Conservation (phyloP, 92 coral and sea anemone species). For the Porites rus region DNA sequence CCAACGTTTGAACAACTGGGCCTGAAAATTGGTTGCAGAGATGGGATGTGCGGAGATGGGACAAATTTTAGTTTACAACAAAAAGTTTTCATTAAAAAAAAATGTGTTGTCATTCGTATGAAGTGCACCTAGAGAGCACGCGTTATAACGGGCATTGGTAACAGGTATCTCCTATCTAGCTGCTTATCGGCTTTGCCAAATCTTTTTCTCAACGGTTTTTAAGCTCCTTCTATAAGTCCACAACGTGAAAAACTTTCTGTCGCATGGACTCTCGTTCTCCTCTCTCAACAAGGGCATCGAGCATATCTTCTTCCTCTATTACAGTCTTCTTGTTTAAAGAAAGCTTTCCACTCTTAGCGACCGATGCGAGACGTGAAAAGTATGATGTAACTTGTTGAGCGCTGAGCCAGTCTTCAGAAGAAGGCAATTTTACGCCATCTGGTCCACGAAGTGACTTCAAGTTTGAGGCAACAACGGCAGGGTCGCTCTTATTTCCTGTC, state of each 20-base stretch:
- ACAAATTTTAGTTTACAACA: too few species aligned
- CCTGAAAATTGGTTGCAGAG: too few species aligned
- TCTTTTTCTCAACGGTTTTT: neutral
- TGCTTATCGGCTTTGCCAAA: too few species aligned
- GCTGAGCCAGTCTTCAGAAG: conserved; percentile 41
- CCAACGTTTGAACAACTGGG: too few species aligned
- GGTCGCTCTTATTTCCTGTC: conserved; percentile 26
- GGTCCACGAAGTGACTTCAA: conserved; percentile 18
- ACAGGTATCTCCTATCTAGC: too few species aligned
- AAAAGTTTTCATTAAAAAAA: too few species aligned
- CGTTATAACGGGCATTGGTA: too few species aligned
- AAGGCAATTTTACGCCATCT: conserved; percentile 25
- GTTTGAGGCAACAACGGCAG: conserved; percentile 16
- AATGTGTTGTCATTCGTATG: too few species aligned
- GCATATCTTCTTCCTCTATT: neutral
- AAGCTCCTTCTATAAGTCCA: neutral
- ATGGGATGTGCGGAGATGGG: too few species aligned
- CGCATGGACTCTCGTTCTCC: neutral
- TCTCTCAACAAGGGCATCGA: neutral
- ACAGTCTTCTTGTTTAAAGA: neutral
- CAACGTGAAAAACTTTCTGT: neutral
- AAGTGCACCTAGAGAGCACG: too few species aligned
- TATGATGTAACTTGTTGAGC: conserved; percentile 32
- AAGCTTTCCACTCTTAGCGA: conserved; percentile 29
- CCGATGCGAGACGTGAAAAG: conserved; percentile 33